Percentiles rank a stretch among this genome's conserved stretches.
phyloP scores from a whole-genome alignment of 2,113 vertebrate species.

The Gulo gulo region DNA sequence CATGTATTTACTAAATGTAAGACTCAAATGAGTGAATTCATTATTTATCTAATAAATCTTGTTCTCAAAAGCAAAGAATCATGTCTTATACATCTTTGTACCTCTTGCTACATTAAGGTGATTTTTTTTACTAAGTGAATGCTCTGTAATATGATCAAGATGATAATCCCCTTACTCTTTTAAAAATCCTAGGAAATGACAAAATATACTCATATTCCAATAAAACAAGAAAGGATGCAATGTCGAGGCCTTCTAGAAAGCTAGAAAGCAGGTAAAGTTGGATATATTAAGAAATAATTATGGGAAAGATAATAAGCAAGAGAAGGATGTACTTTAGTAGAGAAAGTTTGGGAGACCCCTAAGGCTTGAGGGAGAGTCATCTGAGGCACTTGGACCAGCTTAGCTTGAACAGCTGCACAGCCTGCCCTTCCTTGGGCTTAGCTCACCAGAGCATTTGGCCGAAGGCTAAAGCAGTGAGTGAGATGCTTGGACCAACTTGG shows the following conservation, averaged over 20 bases:
- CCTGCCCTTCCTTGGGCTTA: not conserved
- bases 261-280: not conserved
- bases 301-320: not conserved
- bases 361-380: not conserved
- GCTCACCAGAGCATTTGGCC: not conserved
- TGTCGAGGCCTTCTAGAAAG: not conserved
- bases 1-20: not conserved
- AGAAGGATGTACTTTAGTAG: not conserved
- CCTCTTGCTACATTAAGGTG: not conserved
- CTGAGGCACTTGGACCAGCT: not conserved
- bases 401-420: rapidly evolving
- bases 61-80: not conserved
- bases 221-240: not conserved
- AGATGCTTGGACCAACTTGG: not conserved
- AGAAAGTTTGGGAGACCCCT: not conserved
- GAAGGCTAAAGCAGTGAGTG: not conserved
- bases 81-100: not conserved
- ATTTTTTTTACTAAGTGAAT: not conserved
- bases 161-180: not conserved
- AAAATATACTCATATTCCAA: not conserved
- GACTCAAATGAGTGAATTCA: not conserved
- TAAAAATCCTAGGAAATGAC: not conserved
- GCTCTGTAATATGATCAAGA: not conserved
- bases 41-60: not conserved
- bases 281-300: not conserved